Conservation (phyloP, 2,113 vertebrate genomes). For the Mohoua ochrocephala region DNA sequence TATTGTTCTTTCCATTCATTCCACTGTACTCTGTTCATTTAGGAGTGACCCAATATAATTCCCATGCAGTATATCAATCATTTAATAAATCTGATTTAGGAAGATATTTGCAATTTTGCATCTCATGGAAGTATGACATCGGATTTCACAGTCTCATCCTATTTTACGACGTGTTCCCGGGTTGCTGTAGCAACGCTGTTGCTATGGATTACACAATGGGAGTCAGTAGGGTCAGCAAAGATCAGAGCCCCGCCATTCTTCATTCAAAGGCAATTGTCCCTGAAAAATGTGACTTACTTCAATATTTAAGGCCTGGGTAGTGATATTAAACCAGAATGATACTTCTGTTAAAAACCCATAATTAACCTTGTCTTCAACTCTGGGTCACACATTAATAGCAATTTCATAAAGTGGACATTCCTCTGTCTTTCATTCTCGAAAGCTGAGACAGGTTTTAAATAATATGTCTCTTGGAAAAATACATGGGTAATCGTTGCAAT, state of each 20-base stretch:
- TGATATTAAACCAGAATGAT: conserved; percentile 81
- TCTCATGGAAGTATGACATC: conserved; percentile 74
- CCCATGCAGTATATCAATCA: conserved; percentile 34
- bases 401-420: conserved; percentile 86
- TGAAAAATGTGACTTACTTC: conserved; percentile 81
- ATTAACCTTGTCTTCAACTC: conserved; percentile 81
- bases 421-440: conserved; percentile 75
- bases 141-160: conserved; percentile 75
- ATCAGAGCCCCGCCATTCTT: conserved; percentile 87
- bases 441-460: conserved; percentile 76
- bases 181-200: conserved; percentile 82
- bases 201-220: conserved; percentile 79
- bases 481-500: conserved; percentile 83
- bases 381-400: conserved; percentile 77
- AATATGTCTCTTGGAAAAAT: conserved; percentile 78
- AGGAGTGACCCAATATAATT: background rate
- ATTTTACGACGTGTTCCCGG: conserved; percentile 44
- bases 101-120: conserved; percentile 68
- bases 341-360: conserved; percentile 81
- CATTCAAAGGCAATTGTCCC: conserved; percentile 89
- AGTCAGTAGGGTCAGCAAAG: conserved; percentile 79
- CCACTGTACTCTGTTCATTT: background rate
- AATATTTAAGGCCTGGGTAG: conserved; percentile 78
- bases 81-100: conserved; percentile 59
- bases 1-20: background rate